These are phyloP conservation scores for Herpailurus yagouaroundi DNA, from an alignment of 2,113 vertebrate species.

Conservation along the genomic window DNA sequence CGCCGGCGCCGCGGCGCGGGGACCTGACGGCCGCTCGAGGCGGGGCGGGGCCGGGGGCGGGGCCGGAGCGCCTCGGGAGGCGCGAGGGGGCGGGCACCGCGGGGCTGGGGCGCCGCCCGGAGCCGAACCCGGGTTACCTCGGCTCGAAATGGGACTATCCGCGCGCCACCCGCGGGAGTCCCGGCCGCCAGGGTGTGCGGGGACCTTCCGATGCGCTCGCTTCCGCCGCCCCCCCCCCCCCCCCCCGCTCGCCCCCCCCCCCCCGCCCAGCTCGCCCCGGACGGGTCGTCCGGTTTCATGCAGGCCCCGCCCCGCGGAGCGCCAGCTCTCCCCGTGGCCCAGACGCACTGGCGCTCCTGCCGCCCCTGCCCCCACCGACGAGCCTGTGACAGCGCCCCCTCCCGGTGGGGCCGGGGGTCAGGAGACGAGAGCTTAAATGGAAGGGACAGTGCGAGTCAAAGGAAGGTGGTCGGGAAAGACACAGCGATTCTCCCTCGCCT, in stretches of 20 bases:
- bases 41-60: neutral
- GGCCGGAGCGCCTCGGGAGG: neutral
- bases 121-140: neutral
- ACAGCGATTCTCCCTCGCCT: neutral
- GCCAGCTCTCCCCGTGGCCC: neutral
- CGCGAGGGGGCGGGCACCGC: neutral
- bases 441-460: neutral
- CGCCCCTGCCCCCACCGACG: fast-evolving
- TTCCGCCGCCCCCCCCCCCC: neutral
- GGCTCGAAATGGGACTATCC: neutral
- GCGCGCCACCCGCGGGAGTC: neutral
- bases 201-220: neutral
- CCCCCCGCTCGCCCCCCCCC: too few relatives aligned
- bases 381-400: fast-evolving
- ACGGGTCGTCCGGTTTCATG: neutral
- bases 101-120: fast-evolving
- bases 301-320: fast-evolving
- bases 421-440: neutral
- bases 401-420: fast-evolving
- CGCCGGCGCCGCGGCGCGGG: neutral
- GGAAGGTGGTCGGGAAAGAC: neutral
- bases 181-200: neutral
- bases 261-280: fast-evolving
- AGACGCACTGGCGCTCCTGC: fast-evolving
- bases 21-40: neutral